These are phyloP conservation scores for Orchesellides sinensis DNA, from an alignment of 2,888 invertebrate species.

Conservation along the genomic window DNA sequence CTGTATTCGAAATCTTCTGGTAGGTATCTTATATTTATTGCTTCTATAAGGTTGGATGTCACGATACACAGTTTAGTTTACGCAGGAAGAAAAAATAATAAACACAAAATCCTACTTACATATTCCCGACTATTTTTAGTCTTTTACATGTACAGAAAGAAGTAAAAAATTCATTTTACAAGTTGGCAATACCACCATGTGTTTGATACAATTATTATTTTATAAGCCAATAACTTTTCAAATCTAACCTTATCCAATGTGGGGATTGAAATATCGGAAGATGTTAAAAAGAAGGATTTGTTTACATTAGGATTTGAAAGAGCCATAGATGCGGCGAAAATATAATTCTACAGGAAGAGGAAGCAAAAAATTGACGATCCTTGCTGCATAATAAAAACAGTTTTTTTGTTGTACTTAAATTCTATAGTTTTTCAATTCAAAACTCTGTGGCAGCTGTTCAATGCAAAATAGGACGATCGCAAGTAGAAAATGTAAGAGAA, in stretches of 20 bases:
- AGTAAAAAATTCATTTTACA: constrained; percentile 4
- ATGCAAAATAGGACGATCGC: too few species aligned
- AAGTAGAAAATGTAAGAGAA: too few species aligned
- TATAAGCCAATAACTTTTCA: neutral
- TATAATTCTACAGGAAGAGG: neutral
- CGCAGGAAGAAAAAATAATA: constrained; percentile 38
- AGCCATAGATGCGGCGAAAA: neutral
- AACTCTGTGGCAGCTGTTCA: neutral
- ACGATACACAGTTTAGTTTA: neutral
- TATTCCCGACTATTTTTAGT: constrained; percentile 50
- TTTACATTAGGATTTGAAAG: neutral
- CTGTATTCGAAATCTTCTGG: too few species aligned
- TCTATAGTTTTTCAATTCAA: neutral
- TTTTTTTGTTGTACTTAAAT: neutral
- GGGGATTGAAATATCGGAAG: neutral
- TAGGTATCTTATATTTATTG: neutral
- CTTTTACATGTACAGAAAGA: constrained; percentile 23
- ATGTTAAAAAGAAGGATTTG: neutral
- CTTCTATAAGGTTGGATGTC: neutral
- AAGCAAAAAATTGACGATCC: neutral
- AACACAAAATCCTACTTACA: constrained; percentile 26
- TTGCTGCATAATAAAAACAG: neutral
- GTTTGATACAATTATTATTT: constrained; percentile 8
- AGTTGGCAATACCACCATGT: constrained; percentile 26
- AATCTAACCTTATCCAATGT: neutral